Percentiles rank a stretch among this genome's conserved stretches.
These are phyloP conservation scores for Aldrovandia affinis DNA, from an alignment of 2,797 vertebrate genomes.

Conservation along the genomic window DNA sequence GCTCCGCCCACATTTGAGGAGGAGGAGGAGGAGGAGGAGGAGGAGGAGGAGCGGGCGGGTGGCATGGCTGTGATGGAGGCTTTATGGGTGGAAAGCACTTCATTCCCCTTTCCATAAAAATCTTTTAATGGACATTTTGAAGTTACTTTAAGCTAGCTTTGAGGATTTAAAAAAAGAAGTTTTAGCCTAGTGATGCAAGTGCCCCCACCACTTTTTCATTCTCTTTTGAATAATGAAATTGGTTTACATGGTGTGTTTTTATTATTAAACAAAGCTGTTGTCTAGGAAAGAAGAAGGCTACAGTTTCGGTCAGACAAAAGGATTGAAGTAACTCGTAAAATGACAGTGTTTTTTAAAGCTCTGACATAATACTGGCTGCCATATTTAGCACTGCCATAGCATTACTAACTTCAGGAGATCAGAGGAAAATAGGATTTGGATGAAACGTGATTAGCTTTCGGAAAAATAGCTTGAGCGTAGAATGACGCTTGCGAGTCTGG, in stretches of 20 bases:
- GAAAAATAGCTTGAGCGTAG: neutral
- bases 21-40: neutral
- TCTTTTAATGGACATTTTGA: neutral
- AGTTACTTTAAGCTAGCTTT: neutral
- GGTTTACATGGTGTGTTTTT: no score
- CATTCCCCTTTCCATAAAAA: neutral
- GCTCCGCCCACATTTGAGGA: conserved; percentile 21
- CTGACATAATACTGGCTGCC: no score
- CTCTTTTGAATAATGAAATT: no score
- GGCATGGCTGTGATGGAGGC: no score
- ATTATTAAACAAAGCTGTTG: no score
- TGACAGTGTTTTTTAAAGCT: no score
- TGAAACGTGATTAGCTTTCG: neutral
- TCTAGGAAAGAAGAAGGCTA: no score
- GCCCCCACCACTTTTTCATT: neutral
- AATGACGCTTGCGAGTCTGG: no score
- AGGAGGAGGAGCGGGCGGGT: no score
- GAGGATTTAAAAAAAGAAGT: no score
- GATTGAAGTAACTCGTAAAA: no score
- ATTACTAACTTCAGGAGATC: neutral
- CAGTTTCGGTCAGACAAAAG: no score
- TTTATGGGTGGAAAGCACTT: neutral
- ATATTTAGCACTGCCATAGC: neutral
- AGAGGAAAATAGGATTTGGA: neutral
- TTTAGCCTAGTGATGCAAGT: neutral